Evolutionary conservation across 2,888 invertebrate genomes (phyloP), one percentile per base, ranked within the genome.

Genomic region (Drosophila formosana): DNA sequence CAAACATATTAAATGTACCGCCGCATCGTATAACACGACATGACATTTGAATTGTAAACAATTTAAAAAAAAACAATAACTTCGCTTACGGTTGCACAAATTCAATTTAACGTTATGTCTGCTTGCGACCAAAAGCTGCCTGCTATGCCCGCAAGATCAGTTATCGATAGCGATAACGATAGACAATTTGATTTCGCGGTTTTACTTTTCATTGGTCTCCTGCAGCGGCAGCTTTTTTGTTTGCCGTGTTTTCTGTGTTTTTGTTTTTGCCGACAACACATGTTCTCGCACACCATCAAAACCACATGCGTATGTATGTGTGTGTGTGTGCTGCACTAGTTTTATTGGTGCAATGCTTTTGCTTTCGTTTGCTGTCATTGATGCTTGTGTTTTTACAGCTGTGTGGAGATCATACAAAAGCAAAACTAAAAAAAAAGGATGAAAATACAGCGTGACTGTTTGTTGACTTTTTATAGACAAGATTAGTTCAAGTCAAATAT

Each of bases 91-190:
- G 18, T 39, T 37, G 18, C 18, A 25, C 7, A n/a, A 3, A 50
- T 53, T 61, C 5, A 7, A 76, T 18, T 37, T 52, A 74, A 74
- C 72, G 72, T 43, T 5, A 18, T 18, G 18, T 2, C 18, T 18
- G 18, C 34, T 23, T 34, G 4, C 4, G 11, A 7, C 32, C 25
- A 23, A 56, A 53, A 63, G 78, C 78, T 73, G 51, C 30, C 4
- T 60, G 75, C 53, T 75, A 67, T 53, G 52, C 7, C 18, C 18
- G 13, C 4, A 11, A 11, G 26, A 46, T 43, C 34, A 7, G 4
- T n/a, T 73, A 78, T 78, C 78, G 75, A 75, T 78, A 78, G 60
- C 32, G 41, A 51, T 32, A 9, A 34, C n/a, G n/a, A 39, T 25
- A 18, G 51, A 7, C 50, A 51, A 58, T 50, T 45, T 28, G 37